Percentiles rank a stretch among this genome's conserved stretches.
Evolutionary conservation across 2,888 invertebrate genomes (phyloP).

Genomic region (Apoderus coryli): DNA sequence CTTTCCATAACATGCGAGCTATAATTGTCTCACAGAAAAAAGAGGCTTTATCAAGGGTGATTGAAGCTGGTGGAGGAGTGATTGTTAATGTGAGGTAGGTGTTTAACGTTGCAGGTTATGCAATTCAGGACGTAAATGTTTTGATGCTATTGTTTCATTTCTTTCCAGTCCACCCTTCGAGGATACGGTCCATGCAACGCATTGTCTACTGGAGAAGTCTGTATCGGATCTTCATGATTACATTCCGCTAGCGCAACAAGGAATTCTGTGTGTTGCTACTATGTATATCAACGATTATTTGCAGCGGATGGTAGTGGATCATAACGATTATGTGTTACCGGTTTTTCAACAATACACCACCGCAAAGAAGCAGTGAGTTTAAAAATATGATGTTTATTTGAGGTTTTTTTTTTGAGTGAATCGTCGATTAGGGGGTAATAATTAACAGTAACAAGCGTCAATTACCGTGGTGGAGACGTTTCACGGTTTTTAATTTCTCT

Average conservation of each 20-base stretch:
- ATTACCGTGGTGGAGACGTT: no score
- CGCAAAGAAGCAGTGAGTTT: no score
- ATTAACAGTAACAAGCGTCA: no score
- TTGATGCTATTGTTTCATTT: slow-evolving; percentile 7
- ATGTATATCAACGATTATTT: slow-evolving; percentile 28
- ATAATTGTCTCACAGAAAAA: slow-evolving; percentile 46
- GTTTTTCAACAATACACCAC: no score
- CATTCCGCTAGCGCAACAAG: slow-evolving; percentile 27
- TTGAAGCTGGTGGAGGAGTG: slow-evolving; percentile 62
- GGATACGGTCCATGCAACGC: slow-evolving; percentile 42
- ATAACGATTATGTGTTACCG: slow-evolving; percentile 25
- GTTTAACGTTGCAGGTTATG: neutral
- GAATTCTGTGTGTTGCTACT: slow-evolving; percentile 28
- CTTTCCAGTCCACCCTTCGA: slow-evolving; percentile 41
- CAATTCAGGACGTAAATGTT: neutral
- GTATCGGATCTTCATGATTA: slow-evolving; percentile 23
- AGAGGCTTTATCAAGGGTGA: slow-evolving; percentile 50
- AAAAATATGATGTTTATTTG: no score
- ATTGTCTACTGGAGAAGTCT: slow-evolving; percentile 51
- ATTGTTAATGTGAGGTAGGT: slow-evolving; percentile 46
- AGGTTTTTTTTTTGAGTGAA: no score
- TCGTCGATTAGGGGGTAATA: no score
- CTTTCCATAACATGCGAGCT: slow-evolving; percentile 34
- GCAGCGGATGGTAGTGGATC: slow-evolving; percentile 22
- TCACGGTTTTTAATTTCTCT: slow-evolving; percentile 56